Conservation (phyloP, 1,140 invertebrate genomes). For the Leptestheria dahalacensis region DNA sequence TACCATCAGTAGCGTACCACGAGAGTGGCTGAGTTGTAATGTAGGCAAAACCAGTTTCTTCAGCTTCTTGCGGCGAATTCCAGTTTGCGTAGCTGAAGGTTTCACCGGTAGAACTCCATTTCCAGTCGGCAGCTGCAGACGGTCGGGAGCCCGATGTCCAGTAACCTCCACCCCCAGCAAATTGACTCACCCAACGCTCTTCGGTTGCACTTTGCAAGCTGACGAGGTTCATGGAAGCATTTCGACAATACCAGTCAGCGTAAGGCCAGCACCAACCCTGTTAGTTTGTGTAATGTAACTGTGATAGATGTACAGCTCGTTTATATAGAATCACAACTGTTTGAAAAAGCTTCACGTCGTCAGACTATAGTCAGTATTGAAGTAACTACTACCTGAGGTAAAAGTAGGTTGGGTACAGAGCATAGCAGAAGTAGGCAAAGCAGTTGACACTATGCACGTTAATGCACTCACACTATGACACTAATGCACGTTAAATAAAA, state of each 20-base stretch:
- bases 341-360: background rate
- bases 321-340: background rate
- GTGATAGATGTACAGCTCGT: background rate
- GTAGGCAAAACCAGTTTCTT: background rate
- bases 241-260: background rate
- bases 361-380: too few relatives aligned
- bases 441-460: too few relatives aligned
- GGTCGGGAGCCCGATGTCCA: background rate
- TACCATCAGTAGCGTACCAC: background rate
- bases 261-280: background rate
- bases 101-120: background rate
- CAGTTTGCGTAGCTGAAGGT: background rate
- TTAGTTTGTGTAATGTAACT: background rate
- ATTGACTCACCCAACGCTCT: background rate
- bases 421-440: too few relatives aligned
- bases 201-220: background rate
- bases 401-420: too few relatives aligned
- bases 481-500: too few relatives aligned
- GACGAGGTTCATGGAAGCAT: background rate
- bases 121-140: background rate
- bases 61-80: background rate
- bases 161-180: background rate
- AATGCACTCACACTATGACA: too few relatives aligned
- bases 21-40: background rate
- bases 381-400: too few relatives aligned